Evolutionary conservation across 2,888 invertebrate genomes (phyloP).

Genomic region (Iselma pallidipennis): DNA sequence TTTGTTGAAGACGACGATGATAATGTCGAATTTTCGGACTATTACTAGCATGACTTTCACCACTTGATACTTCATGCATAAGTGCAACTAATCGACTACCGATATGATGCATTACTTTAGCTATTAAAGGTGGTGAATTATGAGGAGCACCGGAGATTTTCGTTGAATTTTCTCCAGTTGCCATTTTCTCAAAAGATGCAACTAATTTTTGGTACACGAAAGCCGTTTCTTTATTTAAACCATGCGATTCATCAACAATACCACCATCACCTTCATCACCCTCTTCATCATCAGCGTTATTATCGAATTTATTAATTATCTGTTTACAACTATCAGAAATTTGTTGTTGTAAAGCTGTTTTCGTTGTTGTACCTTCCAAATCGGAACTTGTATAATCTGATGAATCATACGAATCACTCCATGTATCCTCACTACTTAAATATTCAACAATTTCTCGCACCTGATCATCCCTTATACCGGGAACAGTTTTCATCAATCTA

Average conservation of each 20-base stretch:
- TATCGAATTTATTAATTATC: slow-evolving; percentile 84
- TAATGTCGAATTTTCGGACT: slow-evolving; percentile 67
- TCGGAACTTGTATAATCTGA: slow-evolving; percentile 91
- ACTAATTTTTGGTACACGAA: slow-evolving; percentile 87
- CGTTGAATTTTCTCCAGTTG: slow-evolving; percentile 59
- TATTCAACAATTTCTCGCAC: slow-evolving; percentile 92
- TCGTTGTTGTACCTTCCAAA: slow-evolving; percentile 70
- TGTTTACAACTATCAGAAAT: slow-evolving; percentile 88
- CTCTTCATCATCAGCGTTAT: slow-evolving; percentile 62
- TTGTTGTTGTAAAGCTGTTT: slow-evolving; percentile 77
- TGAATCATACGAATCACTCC: slow-evolving; percentile 92
- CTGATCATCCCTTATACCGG: slow-evolving; percentile 87
- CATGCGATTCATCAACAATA: slow-evolving; percentile 57
- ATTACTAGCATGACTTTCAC: slow-evolving; percentile 63
- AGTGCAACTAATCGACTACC: slow-evolving; percentile 83
- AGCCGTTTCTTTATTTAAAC: slow-evolving; percentile 73
- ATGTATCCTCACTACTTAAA: slow-evolving; percentile 88
- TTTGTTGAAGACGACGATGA: slow-evolving; percentile 62
- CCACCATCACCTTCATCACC: slow-evolving; percentile 60
- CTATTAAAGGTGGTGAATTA: slow-evolving; percentile 81
- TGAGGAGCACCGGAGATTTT: slow-evolving; percentile 50
- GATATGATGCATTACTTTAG: slow-evolving; percentile 91
- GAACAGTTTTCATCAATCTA: slow-evolving; percentile 89
- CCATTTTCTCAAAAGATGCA: slow-evolving; percentile 80
- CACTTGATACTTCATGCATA: slow-evolving; percentile 90